Evolutionary conservation across 1,140 invertebrate species (phyloP), one percentile per base, ranked within the genome.

Genomic region (Phenacoccus solenopsis): DNA sequence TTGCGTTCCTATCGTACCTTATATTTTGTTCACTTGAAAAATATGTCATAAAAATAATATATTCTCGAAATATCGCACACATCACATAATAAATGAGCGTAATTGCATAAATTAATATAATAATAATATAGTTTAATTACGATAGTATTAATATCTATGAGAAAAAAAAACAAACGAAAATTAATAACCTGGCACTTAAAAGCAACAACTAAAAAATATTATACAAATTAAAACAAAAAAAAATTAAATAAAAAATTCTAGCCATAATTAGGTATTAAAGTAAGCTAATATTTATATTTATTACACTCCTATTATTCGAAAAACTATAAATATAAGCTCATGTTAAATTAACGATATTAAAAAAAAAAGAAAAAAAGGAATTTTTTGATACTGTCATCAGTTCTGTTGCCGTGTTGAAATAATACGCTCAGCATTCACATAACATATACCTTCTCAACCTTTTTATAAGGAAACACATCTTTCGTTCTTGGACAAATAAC

Each of bases 401-500:
- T 64, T 64, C 59, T 64, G 38, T 64, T 64, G 59, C 25, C 25
- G 22, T 16, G 59, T 25, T 24, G 59, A 64, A 49, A 49, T 49
- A 49, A 16, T 49, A 10, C 38, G 20, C 38, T 3, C 20, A 49
- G 38, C 21, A 64, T 68, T 89, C 88, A 96, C 92, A 96, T 95
- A 24, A 98, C 93, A 79, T 89, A 98, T 28, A 97, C 94, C 81
- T 96, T 97, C 78, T 97, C 93, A 30, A 91, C 89, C 79, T 93
- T 91, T 76, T 90, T 91, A 78, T 92, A 87, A 56, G 87, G 84
- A 81, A 90, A 97, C 72, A 89, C 85, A 78, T 93, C 90, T 81
- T 93, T 93, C 67, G 93, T 96, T 78, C 93, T 87, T 20, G 94
- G 93, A 78, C 95, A 98, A 69, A 90, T 88, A 28, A 97, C 86